phyloP scores from a whole-genome alignment of 1,140 invertebrate genomes.

The Sminthurinus signatus region DNA sequence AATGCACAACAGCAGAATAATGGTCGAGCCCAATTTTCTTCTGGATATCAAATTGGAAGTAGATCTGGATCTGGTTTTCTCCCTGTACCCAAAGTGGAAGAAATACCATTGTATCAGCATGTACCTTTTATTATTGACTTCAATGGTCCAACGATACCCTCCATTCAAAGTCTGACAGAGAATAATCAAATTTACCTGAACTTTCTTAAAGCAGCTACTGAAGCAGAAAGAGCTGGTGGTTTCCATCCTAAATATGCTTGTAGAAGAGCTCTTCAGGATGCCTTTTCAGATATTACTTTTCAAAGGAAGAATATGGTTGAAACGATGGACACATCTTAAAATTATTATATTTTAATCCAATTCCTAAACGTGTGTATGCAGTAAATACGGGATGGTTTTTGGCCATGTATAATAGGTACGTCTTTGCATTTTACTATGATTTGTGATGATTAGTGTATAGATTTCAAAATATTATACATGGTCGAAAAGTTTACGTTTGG shows the following conservation, averaged over 20 bases:
- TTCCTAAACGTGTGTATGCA: no score
- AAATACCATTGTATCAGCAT: constrained; percentile 64
- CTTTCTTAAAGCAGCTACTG: constrained; percentile 65
- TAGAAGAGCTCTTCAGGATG: constrained; percentile 80
- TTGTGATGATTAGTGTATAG: no score
- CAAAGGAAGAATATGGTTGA: no score
- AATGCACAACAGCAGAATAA: no score
- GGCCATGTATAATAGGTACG: no score
- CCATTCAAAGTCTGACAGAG: constrained; percentile 56
- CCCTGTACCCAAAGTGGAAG: constrained; percentile 63
- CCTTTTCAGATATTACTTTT: constrained; percentile 51
- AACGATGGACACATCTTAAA: no score
- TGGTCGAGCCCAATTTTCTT: constrained; percentile 13
- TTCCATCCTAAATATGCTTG: constrained; percentile 76
- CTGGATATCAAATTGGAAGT: constrained; percentile 17
- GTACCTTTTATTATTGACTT: constrained; percentile 50
- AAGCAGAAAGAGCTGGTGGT: constrained; percentile 77
- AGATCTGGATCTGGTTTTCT: constrained; percentile 46
- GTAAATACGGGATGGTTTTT: no score
- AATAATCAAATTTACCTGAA: constrained; percentile 60
- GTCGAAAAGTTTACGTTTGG: no score
- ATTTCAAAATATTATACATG: no score
- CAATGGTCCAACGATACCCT: constrained; percentile 68
- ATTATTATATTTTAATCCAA: no score
- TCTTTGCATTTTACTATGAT: no score